Conservation (phyloP, 2,888 invertebrate species). For the Cephus sareptanus region DNA sequence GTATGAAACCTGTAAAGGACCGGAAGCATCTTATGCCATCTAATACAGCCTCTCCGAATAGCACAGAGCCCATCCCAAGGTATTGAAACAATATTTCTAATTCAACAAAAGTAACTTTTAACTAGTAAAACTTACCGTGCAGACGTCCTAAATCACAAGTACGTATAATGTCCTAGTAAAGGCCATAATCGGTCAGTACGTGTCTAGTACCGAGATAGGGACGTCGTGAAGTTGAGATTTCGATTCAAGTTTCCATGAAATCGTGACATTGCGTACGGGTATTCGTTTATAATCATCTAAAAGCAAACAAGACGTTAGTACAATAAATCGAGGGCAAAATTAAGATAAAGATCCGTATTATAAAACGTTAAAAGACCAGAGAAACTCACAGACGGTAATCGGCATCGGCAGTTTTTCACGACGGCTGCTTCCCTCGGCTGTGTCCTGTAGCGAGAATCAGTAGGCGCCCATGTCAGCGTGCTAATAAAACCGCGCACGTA, state of each 20-base stretch:
- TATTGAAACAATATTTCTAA: neutral
- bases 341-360: neutral
- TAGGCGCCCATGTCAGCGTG: constrained; percentile 1
- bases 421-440: neutral
- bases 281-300: neutral
- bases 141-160: neutral
- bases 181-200: neutral
- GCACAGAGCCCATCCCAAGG: neutral
- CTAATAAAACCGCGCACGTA: neutral
- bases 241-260: neutral
- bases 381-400: neutral
- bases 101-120: neutral
- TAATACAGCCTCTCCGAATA: neutral
- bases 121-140: neutral
- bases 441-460: neutral
- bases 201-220: neutral
- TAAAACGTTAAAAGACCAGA: neutral
- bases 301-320: neutral
- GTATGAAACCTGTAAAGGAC: neutral
- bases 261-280: neutral
- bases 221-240: neutral
- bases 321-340: neutral
- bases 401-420: neutral
- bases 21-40: neutral
- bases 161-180: neutral